These are phyloP conservation scores for Grus americana DNA, from an alignment of 2,113 vertebrate genomes.

Conservation along the genomic window DNA sequence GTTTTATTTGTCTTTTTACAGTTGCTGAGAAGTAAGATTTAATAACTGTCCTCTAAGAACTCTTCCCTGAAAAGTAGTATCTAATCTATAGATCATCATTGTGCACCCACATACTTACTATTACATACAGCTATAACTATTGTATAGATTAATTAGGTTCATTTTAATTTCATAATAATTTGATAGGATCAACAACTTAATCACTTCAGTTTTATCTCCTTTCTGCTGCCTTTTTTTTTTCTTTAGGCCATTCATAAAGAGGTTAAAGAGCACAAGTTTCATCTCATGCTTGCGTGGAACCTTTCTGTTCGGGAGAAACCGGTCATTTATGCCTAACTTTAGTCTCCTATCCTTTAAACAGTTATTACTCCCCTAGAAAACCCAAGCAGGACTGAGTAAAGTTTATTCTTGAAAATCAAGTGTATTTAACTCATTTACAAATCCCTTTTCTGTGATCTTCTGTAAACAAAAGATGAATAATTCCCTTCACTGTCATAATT, in stretches of 20 bases:
- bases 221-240: background rate
- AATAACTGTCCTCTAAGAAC: background rate
- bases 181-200: background rate
- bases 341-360: background rate
- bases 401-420: background rate
- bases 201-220: background rate
- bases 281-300: background rate
- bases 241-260: background rate
- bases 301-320: background rate
- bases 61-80: background rate
- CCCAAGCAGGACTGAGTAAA: background rate
- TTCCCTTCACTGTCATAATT: background rate
- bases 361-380: background rate
- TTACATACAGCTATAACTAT: background rate
- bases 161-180: background rate
- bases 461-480: background rate
- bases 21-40: background rate
- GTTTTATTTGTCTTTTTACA: background rate
- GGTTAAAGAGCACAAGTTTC: background rate
- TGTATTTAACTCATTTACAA: background rate
- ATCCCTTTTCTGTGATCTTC: background rate
- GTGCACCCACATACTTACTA: background rate
- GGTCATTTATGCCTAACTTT: background rate
- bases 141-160: background rate
- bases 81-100: background rate